phyloP scores from a whole-genome alignment of 2,797 vertebrate genomes.

The Erithacus rubecula region DNA sequence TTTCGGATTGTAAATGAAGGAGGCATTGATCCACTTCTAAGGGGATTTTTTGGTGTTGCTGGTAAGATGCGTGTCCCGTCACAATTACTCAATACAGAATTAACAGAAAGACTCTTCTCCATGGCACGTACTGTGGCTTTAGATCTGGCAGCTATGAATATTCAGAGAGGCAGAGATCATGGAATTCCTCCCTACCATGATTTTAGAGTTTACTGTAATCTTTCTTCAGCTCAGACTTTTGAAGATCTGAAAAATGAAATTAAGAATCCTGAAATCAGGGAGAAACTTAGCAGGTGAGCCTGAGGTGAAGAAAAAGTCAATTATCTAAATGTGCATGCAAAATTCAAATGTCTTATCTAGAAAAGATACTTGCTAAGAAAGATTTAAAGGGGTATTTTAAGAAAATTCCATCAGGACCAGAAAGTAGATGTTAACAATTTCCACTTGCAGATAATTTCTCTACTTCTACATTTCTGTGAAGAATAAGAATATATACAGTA shows the following conservation, averaged over 20 bases:
- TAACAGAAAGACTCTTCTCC: constrained; percentile 95
- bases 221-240: constrained; percentile 88
- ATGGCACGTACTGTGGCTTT: constrained; percentile 96
- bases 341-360: neutral
- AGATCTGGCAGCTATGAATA: constrained; percentile 96
- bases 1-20: constrained; percentile 97
- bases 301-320: constrained; percentile 29
- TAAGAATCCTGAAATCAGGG: constrained; percentile 87
- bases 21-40: constrained; percentile 94
- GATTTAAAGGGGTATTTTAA: neutral
- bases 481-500: neutral
- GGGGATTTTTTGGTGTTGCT: constrained; percentile 92
- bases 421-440: neutral
- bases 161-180: constrained; percentile 95
- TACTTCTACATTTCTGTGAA: neutral
- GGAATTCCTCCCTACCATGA: constrained; percentile 97
- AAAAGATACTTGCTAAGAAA: constrained; percentile 1
- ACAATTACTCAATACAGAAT: constrained; percentile 93
- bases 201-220: constrained; percentile 95
- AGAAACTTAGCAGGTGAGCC: constrained; percentile 89
- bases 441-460: neutral
- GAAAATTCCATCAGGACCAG: neutral
- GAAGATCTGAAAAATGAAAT: constrained; percentile 96
- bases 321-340: constrained; percentile 46
- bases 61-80: constrained; percentile 95